These are phyloP conservation scores for Globia sparganii DNA, from an alignment of 2,888 invertebrate genomes.

Conservation along the genomic window DNA sequence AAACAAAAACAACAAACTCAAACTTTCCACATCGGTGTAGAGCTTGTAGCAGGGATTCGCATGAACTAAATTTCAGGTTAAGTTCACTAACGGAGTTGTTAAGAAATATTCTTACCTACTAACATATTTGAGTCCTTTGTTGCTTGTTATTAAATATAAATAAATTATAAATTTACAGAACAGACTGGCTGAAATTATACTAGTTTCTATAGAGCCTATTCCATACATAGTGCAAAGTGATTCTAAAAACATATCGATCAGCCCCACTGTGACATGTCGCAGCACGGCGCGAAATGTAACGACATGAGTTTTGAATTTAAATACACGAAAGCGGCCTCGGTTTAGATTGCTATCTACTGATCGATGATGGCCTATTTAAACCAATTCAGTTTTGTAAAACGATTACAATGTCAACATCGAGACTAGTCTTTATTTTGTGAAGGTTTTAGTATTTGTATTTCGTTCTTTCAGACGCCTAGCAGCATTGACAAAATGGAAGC, in stretches of 20 bases:
- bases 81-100: too few species aligned
- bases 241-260: slow-evolving; percentile 19
- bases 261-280: background rate
- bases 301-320: slow-evolving; percentile 41
- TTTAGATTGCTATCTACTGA: slow-evolving; percentile 23
- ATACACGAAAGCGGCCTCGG: slow-evolving; percentile 26
- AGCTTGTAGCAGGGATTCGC: too few species aligned
- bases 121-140: too few species aligned
- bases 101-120: too few species aligned
- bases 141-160: too few species aligned
- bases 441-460: background rate
- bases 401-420: background rate
- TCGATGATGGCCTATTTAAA: slow-evolving; percentile 25
- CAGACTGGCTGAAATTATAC: background rate
- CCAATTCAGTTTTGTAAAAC: slow-evolving; percentile 5
- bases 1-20: too few species aligned
- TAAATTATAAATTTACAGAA: too few species aligned
- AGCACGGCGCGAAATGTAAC: background rate
- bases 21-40: too few species aligned
- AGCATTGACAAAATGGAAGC: too few species aligned
- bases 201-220: background rate
- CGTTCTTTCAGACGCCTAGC: background rate
- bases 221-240: background rate
- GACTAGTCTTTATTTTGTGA: background rate
- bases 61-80: too few species aligned